Conservation (phyloP, 2,113 vertebrate genomes). For the Mungos mungo region DNA sequence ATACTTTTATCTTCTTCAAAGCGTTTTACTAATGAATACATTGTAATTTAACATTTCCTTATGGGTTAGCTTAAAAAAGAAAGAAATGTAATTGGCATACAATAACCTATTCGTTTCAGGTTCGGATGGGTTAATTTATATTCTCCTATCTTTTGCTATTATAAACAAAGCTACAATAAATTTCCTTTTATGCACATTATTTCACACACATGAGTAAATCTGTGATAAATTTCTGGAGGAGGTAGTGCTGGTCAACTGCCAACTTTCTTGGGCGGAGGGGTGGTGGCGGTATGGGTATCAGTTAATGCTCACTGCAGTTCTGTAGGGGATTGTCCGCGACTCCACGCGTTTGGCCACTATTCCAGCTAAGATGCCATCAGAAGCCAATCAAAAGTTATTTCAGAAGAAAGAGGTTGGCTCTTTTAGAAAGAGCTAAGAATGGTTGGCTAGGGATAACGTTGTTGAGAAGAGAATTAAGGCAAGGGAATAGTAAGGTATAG, state of each 20-base stretch:
- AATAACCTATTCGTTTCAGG: background rate
- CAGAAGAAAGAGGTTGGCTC: background rate
- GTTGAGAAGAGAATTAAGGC: background rate
- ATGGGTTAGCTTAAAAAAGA: background rate
- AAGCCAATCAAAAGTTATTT: background rate
- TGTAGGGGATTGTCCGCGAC: background rate
- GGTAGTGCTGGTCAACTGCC: background rate
- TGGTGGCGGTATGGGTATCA: background rate
- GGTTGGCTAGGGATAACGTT: background rate
- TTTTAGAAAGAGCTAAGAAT: background rate
- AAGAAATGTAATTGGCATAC: background rate
- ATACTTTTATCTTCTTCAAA: constrained; percentile 21
- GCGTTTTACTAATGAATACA: constrained; percentile 16
- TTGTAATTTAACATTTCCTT: constrained; percentile 8
- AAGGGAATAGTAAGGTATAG: background rate
- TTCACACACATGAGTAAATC: background rate
- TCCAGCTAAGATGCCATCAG: background rate
- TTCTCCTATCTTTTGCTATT: constrained; percentile 4
- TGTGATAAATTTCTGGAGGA: background rate
- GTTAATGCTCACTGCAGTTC: background rate
- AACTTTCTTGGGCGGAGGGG: background rate
- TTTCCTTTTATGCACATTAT: background rate
- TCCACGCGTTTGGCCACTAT: background rate
- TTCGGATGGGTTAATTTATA: background rate
- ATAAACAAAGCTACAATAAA: background rate